A percentile compares a stretch with the other conserved stretches of the same genome.
These are phyloP conservation scores for Polypedilum vanderplanki DNA, from an alignment of 1,140 invertebrate species.

Conservation along the genomic window DNA sequence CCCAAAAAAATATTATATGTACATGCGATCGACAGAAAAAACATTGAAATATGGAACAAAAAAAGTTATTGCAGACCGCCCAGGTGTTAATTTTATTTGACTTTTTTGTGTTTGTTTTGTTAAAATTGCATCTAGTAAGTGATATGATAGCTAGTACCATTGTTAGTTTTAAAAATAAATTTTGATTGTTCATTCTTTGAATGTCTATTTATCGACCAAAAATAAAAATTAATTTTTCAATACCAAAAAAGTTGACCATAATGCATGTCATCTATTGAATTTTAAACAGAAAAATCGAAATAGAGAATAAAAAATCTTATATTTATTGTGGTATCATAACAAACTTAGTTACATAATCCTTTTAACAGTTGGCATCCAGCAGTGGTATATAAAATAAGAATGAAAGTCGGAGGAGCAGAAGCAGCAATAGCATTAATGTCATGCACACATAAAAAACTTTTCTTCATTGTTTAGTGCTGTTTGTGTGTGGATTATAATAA, in stretches of 20 bases:
- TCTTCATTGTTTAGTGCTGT: neutral
- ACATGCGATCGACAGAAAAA: neutral
- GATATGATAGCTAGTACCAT: too few relatives aligned
- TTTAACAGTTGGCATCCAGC: conserved; percentile 4
- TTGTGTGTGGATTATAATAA: neutral
- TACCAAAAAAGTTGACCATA: too few relatives aligned
- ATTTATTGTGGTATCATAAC: neutral
- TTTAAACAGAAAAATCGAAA: too few relatives aligned
- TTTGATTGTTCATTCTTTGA: too few relatives aligned
- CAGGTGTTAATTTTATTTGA: neutral
- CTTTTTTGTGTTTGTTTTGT: too few relatives aligned
- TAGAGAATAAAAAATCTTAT: neutral
- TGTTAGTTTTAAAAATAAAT: too few relatives aligned
- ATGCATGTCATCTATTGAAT: too few relatives aligned
- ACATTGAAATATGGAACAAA: neutral
- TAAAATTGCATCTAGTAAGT: too few relatives aligned
- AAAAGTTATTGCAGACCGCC: neutral
- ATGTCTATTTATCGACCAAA: too few relatives aligned
- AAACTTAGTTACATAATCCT: conserved; percentile 13
- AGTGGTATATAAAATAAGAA: neutral
- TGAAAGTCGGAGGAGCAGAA: neutral
- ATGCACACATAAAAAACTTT: conserved; percentile 11
- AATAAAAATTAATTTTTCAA: too few relatives aligned
- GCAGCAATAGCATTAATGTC: conserved; percentile 1
- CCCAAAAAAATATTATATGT: neutral